Evolutionary conservation across 2,113 vertebrate genomes (phyloP), one percentile per base, ranked within the genome.

Genomic region (Spea bombifrons): DNA sequence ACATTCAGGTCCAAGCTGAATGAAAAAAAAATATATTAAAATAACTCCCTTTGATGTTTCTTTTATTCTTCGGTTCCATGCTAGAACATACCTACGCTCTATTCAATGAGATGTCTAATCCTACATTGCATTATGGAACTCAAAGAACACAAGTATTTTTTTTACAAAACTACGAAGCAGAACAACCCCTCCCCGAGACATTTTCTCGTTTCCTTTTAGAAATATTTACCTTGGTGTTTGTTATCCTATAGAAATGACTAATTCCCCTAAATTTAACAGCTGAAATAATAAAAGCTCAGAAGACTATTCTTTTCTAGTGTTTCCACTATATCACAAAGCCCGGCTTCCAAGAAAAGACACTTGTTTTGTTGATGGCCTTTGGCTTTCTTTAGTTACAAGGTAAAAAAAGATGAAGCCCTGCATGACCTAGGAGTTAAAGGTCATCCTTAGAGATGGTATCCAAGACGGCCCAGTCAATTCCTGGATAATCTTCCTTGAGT

Each of bases 401-500:
- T 73, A 75, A 78, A 71, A 75, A 76, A 73, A 85, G 86, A 88
- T 86, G 86, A 86, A 83, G 78, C 67, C 71, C 66, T 61, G 83
- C 66, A 79, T 66, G 81, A 88, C 78, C 86, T 44, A 0, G 0
- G 50, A 88, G 86, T 77, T 86, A 87, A 83, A 83, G 89, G 89
- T 89, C 84, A 85, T 12, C 76, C 81, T 83, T 78, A 76, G 82
- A 8, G n/a, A 84, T 80, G 84, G 86, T 81, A 84, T 81, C 67
- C 0, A 0, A 43, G 57, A 82, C 86, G 10, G 83, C 85, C 87
- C 77, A 0, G 84, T 84, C 86, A 83, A 83, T 85, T 88, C 13
- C 0, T 81, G 81, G 76, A 75, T 90, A 88, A 90, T 89, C 85
- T 85, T 69, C 75, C 3, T 5, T 84, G 88, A 90, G 88, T 85